Percentiles rank a stretch among this genome's conserved stretches.
These are phyloP conservation scores for Clangula hyemalis DNA, from an alignment of 2,797 vertebrate genomes.

Conservation along the genomic window DNA sequence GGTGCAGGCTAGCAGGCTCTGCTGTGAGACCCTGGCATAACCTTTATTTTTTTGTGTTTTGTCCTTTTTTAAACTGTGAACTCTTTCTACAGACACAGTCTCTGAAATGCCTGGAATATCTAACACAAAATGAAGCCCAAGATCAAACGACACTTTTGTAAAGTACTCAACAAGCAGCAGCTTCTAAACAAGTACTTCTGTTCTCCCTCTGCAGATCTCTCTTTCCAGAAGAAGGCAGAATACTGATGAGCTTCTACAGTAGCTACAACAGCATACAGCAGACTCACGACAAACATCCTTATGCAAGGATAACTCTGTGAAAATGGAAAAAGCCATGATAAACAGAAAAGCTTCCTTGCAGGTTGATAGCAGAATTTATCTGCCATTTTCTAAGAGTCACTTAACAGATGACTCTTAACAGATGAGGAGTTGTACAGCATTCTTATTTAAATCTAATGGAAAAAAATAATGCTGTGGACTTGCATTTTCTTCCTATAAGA, in stretches of 20 bases:
- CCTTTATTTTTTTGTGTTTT: accelerated
- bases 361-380: conserved; percentile 31
- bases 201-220: background rate
- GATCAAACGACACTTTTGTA: background rate
- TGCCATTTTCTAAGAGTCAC: conserved; percentile 45
- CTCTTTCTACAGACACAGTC: background rate
- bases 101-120: background rate
- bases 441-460: background rate
- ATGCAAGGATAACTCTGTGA: background rate
- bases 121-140: background rate
- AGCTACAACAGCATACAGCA: background rate
- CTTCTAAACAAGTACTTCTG: background rate
- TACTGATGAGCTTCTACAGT: background rate
- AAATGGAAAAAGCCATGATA: conserved; percentile 35
- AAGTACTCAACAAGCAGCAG: background rate
- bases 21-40: background rate
- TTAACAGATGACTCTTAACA: conserved; percentile 49
- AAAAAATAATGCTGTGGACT: conserved; percentile 21
- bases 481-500: conserved; percentile 27
- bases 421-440: background rate
- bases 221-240: background rate
- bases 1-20: background rate
- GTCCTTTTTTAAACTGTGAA: background rate
- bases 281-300: conserved; percentile 11
- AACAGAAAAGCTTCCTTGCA: background rate